Evolutionary conservation across 2,888 invertebrate species (phyloP).

Genomic region (Andricus curvator): DNA sequence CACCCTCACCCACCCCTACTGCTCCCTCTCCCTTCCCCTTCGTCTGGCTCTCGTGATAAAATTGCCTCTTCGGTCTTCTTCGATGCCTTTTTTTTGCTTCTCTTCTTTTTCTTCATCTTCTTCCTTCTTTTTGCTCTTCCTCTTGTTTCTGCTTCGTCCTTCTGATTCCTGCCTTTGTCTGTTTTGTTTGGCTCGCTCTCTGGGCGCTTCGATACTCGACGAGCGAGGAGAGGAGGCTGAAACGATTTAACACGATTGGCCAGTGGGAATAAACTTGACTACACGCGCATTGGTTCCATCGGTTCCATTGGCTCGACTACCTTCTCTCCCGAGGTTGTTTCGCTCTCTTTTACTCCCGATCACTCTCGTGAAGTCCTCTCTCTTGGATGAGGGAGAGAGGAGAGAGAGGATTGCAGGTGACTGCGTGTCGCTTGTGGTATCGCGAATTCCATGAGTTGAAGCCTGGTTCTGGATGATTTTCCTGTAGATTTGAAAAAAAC

Average conservation of each 20-base stretch:
- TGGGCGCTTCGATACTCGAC: constrained; percentile 42
- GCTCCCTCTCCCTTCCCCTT: constrained; percentile 42
- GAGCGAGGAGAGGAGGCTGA: constrained; percentile 59
- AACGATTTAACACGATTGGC: constrained; percentile 78
- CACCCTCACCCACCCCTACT: constrained; percentile 49
- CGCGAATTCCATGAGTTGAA: background rate
- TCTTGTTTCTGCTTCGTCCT: constrained; percentile 44
- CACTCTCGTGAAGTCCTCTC: constrained; percentile 43
- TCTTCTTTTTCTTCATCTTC: background rate
- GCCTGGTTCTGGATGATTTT: background rate
- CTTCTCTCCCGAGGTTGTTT: constrained; percentile 52
- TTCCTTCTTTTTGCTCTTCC: constrained; percentile 48
- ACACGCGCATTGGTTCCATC: constrained; percentile 77
- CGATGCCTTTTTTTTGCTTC: constrained; percentile 48
- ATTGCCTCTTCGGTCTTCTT: constrained; percentile 62
- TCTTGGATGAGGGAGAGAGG: constrained; percentile 41
- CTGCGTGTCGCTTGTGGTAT: constrained; percentile 55
- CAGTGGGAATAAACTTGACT: constrained; percentile 75
- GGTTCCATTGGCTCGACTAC: constrained; percentile 74
- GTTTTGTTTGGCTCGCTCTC: constrained; percentile 18
- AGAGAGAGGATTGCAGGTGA: constrained; percentile 59
- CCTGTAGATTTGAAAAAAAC: background rate
- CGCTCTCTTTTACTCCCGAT: constrained; percentile 15
- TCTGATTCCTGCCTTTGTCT: constrained; percentile 28
- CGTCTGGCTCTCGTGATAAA: constrained; percentile 58